Conservation (phyloP, 2,888 invertebrate species). For the Mantis religiosa region DNA sequence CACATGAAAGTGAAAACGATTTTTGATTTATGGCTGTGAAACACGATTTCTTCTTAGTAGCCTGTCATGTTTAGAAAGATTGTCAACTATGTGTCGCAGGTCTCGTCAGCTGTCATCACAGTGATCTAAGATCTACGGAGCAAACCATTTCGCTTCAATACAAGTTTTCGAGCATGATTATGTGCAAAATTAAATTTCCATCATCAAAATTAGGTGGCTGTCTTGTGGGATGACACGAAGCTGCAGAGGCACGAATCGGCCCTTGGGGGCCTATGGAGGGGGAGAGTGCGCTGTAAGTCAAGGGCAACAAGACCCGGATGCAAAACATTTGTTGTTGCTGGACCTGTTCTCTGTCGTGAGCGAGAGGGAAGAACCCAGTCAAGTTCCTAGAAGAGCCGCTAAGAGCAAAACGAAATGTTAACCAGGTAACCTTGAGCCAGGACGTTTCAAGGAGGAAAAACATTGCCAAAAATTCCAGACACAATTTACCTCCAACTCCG, state of each 20-base stretch:
- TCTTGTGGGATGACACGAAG: not conserved
- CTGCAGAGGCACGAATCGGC: no score
- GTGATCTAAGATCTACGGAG: no score
- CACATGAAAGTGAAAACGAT: no score
- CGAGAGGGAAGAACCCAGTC: not conserved
- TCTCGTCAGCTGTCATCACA: no score
- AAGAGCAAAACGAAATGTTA: not conserved
- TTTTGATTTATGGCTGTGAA: no score
- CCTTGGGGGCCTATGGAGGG: not conserved
- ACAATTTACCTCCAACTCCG: not conserved
- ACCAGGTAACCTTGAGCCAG: not conserved
- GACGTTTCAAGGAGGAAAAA: conserved; percentile 6
- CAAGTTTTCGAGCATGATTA: not conserved
- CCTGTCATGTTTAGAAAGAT: no score
- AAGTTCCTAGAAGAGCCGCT: not conserved
- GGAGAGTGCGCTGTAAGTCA: not conserved
- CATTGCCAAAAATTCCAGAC: conserved; percentile 1
- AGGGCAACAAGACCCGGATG: not conserved
- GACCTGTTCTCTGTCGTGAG: not conserved
- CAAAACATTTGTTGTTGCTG: not conserved
- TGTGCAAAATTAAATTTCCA: not conserved
- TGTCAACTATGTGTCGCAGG: no score
- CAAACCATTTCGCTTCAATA: not conserved
- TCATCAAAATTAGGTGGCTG: not conserved
- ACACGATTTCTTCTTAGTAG: no score